Evolutionary conservation across 2,797 vertebrate genomes (phyloP), one percentile per base, ranked within the genome.

Genomic region (Esox lucius): DNA sequence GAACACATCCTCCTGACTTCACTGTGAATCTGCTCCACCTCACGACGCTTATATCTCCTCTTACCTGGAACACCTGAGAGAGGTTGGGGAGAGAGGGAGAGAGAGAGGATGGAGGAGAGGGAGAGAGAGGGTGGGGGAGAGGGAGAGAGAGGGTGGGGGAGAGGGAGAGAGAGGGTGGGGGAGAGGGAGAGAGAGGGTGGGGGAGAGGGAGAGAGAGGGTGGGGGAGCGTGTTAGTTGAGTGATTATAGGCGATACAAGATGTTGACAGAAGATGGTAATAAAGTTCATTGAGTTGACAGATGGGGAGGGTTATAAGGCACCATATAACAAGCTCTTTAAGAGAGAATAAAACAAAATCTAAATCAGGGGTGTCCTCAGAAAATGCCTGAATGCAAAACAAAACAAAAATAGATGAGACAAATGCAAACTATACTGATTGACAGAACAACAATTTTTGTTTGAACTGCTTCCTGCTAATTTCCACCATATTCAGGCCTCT

Each of bases 11-110:
- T 97, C 79, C 94, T 95, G 84, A 97, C 95, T 73, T 99, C 97
- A 5, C 95, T 96, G 88, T 98, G 96, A 91, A 98, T 97, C 82
- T 96, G 96, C 89, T 98, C 97, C 3, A 98, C 96, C 89, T 99
- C 98, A 1, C 93, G 92, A 53, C 93, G 93, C 84, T 98, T 99
- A 91, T 97, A 96, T 72, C 95, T 91, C 89, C 95, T 96, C 82
- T 97, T 97, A 85, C 94, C 81, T 24, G 95, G 94, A 87, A 94
- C 93, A 91, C 91, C 94, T 90, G 91, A 92, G 88, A 92, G 13
- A 74, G 88, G 69, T 67, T 84, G 70, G 66, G 75, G 31, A 56
- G 22, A 6, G 31, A 15, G 28, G 39, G 31, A 22, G 72, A 17
- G 49, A 76, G 48, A 16, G 67, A 68, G 42, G 53, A 17, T 26